Conservation (phyloP, 2,888 invertebrate species). For the Eucera pruinosa region DNA sequence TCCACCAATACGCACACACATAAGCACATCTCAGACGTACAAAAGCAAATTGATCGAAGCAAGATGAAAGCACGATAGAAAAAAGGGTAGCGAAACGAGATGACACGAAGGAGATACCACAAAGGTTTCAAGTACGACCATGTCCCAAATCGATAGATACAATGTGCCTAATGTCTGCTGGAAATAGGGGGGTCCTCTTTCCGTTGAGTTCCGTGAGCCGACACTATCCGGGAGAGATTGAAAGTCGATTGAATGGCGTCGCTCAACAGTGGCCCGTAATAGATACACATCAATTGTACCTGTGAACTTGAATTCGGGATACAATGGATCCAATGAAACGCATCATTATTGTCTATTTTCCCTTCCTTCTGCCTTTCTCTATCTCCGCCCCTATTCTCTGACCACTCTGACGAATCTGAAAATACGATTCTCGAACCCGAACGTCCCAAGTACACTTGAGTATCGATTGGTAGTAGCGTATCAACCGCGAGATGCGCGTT, state of each 20-base stretch:
- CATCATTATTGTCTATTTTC: constrained; percentile 76
- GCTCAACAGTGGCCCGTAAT: constrained; percentile 54
- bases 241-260: constrained; percentile 77
- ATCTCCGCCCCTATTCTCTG: background rate
- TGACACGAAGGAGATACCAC: constrained; percentile 30
- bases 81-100: constrained; percentile 14
- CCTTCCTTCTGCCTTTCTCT: constrained; percentile 44
- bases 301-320: constrained; percentile 76
- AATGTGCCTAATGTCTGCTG: constrained; percentile 69
- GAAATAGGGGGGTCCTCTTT: constrained; percentile 52
- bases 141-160: constrained; percentile 63
- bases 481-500: constrained; percentile 15
- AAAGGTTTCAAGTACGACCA: constrained; percentile 29
- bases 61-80: too few species aligned
- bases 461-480: constrained; percentile 1
- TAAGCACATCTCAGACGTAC: too few species aligned
- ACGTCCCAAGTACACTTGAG: background rate
- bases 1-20: too few species aligned
- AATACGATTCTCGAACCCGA: background rate
- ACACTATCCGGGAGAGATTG: constrained; percentile 72
- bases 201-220: constrained; percentile 41
- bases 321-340: constrained; percentile 79
- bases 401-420: constrained; percentile 14
- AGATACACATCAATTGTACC: constrained; percentile 73
- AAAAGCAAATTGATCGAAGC: too few species aligned